Evolutionary conservation across 2,113 vertebrate species (phyloP), one percentile per base, ranked within the genome.

Genomic region (Hymenochirus boettgeri): DNA sequence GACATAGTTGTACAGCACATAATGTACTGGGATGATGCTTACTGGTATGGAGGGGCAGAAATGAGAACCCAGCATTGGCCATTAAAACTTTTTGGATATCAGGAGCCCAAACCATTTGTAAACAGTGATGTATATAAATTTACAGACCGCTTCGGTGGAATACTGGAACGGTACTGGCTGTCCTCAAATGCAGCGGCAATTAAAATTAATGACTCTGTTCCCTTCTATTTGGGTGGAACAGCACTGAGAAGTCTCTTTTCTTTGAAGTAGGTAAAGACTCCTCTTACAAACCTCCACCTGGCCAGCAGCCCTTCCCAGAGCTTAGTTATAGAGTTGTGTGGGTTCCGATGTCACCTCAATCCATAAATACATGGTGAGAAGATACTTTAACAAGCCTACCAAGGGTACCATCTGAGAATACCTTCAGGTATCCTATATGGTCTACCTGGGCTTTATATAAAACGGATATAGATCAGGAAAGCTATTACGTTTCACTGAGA

Each of bases 121-220:
- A 97, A 94, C 0, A 92, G 92, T 0, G 94, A 98, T 0, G 89
- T 97, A 61, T 92, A 94, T 77, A 86, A 90, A 19, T 92, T 92
- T 54, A 85, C 91, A 0, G 79, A 91, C 22, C 88, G 91, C 21
- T 99, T 98, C 4, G 96, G 96, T 0, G 92, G 95, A 35, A 96
- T 98, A 71, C 77, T 98, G 0, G 96, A 99, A 73, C 90, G 96
- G 63, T 99, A 99, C 72, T 98, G 96, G 96, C 76, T 99, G n/a
- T 99, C 96, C 0, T 98, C 94, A 9, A 96, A 93, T 9, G 95
- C 93, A 0, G 92, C 89, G 0, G 95, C 95, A 58, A 96, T 99
- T 76, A 97, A 98, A 78, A 95, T 98, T 64, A 97, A 96, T 0
- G 92, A 93, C 70, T 97, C 93, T 0, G 96, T 99, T 58, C 96